Conservation (phyloP, 2,888 invertebrate genomes). For the Odontocerum albicorne region DNA sequence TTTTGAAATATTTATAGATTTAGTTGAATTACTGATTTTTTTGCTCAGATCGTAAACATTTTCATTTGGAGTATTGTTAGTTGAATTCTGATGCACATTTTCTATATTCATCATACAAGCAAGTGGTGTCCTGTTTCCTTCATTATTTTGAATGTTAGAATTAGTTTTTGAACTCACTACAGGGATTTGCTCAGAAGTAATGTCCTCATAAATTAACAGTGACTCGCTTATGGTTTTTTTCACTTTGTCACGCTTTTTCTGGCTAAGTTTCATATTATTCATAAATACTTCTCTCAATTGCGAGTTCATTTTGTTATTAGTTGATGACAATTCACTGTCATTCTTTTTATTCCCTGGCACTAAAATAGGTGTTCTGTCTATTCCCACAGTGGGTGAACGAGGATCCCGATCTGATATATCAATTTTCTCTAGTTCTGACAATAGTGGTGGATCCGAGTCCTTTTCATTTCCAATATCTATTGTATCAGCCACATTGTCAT, state of each 20-base stretch:
- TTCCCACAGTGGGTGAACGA: slow-evolving; percentile 52
- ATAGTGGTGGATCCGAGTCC: too few species aligned
- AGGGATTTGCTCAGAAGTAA: slow-evolving; percentile 40
- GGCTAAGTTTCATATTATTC: slow-evolving; percentile 51
- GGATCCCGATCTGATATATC: slow-evolving; percentile 47
- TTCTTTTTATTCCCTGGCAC: slow-evolving; percentile 38
- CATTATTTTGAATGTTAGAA: slow-evolving; percentile 40
- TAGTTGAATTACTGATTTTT: slow-evolving; percentile 43
- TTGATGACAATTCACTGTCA: slow-evolving; percentile 1
- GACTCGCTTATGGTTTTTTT: slow-evolving; percentile 51
- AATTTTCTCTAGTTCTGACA: slow-evolving; percentile 1
- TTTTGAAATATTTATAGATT: slow-evolving; percentile 38
- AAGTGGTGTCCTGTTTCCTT: slow-evolving; percentile 52
- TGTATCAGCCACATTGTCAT: background rate
- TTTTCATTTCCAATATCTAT: background rate
- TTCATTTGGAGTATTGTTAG: slow-evolving; percentile 47
- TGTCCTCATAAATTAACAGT: slow-evolving; percentile 63
- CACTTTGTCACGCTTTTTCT: slow-evolving; percentile 42
- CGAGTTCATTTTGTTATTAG: slow-evolving; percentile 42
- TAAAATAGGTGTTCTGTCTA: slow-evolving; percentile 55
- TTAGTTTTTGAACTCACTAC: slow-evolving; percentile 49
- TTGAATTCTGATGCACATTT: slow-evolving; percentile 48
- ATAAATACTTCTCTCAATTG: slow-evolving; percentile 51
- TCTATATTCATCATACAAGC: slow-evolving; percentile 56
- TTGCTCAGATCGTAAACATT: slow-evolving; percentile 34